A percentile compares a stretch with the other conserved stretches of the same genome.
phyloP scores from a whole-genome alignment of 1,140 invertebrate genomes.

The Grapholita molesta region DNA sequence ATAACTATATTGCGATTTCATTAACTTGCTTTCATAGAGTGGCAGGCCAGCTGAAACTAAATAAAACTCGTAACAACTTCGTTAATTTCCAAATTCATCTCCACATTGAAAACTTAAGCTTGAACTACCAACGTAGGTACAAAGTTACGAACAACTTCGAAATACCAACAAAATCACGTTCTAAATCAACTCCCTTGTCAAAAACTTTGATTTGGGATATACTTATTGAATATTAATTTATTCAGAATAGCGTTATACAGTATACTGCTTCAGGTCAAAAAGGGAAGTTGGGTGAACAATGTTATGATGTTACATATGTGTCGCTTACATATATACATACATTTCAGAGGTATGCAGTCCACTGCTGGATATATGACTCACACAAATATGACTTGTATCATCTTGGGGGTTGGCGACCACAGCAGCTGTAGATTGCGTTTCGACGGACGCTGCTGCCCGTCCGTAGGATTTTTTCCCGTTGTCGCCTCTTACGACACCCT shows the following conservation, averaged over 20 bases:
- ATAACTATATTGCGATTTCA: not conserved
- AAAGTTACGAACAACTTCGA: not conserved
- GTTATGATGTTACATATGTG: too few relatives aligned
- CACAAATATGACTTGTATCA: too few relatives aligned
- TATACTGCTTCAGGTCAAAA: not conserved
- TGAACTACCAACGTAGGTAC: not conserved
- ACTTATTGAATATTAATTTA: not conserved
- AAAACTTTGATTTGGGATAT: not conserved
- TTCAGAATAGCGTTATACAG: not conserved
- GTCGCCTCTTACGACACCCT: too few relatives aligned
- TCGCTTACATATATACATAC: too few relatives aligned
- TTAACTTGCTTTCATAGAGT: not conserved
- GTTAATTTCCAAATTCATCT: not conserved
- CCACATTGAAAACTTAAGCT: not conserved
- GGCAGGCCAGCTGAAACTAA: not conserved
- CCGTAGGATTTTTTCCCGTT: too few relatives aligned
- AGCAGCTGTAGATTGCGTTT: too few relatives aligned
- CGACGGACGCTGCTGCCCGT: too few relatives aligned
- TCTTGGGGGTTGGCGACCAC: too few relatives aligned
- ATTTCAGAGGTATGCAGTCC: too few relatives aligned
- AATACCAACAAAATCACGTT: not conserved
- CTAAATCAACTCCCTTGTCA: not conserved
- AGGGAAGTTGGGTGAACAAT: not conserved
- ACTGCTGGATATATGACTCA: too few relatives aligned
- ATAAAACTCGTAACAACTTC: not conserved